Conservation (phyloP, 2,797 vertebrate genomes). For the Tachyglossus aculeatus region DNA sequence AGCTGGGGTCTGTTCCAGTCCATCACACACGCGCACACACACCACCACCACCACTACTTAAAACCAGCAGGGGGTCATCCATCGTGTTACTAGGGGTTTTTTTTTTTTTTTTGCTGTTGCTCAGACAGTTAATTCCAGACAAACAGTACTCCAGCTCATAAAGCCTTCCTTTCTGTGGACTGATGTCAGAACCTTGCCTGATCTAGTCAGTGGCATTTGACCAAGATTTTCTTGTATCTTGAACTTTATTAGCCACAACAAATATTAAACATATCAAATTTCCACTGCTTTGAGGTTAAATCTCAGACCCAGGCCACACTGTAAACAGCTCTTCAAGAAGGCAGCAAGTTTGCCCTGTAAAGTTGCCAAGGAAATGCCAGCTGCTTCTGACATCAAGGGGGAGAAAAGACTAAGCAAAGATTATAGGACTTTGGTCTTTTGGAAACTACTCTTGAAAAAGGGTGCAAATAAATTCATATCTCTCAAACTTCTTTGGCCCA, state of each 20-base stretch:
- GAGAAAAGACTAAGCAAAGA: neutral
- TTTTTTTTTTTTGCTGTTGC: rapidly evolving
- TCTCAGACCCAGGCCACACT: neutral
- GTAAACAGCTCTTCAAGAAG: neutral
- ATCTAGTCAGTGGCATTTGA: neutral
- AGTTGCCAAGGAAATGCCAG: neutral
- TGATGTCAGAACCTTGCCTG: neutral
- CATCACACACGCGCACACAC: no score
- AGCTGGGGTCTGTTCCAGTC: no score
- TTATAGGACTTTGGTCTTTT: neutral
- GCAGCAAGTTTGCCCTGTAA: neutral
- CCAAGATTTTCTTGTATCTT: neutral
- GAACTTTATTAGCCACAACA: neutral
- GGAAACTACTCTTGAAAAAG: no score
- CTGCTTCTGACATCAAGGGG: neutral
- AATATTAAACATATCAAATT: no score
- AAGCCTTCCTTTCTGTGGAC: neutral
- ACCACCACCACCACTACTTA: no score
- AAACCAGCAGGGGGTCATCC: no score
- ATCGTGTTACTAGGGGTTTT: no score
- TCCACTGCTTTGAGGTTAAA: neutral
- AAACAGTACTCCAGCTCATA: neutral
- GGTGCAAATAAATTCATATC: no score
- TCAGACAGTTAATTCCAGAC: no score
- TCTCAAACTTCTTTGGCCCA: no score